Evolutionary conservation across 2,113 vertebrate species (phyloP).

Genomic region (Hystrix brachyura): DNA sequence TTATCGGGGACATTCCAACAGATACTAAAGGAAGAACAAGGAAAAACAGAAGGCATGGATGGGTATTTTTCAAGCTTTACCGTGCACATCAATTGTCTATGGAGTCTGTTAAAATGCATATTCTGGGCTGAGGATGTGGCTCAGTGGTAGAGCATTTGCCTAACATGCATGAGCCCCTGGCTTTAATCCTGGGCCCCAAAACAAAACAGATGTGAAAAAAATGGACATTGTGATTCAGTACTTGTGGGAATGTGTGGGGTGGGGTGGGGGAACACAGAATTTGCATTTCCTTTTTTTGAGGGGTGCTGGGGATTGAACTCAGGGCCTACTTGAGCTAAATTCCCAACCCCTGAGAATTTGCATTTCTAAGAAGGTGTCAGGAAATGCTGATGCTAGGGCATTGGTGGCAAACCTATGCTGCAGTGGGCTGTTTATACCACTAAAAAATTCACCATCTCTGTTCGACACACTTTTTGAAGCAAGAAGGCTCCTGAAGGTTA

Average conservation of each 20-base stretch:
- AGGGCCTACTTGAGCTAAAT: no score
- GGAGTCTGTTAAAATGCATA: conserved; percentile 20
- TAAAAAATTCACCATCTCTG: background rate
- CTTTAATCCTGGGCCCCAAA: background rate
- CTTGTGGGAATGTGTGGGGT: background rate
- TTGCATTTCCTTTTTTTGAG: background rate
- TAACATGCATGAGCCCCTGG: background rate
- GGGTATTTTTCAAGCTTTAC: conserved; percentile 54
- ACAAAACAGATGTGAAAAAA: background rate
- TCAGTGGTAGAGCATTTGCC: background rate
- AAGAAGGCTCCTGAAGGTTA: background rate
- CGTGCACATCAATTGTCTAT: background rate
- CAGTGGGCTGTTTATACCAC: background rate
- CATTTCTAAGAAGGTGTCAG: conserved; percentile 25
- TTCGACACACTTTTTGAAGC: background rate
- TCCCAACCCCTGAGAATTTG: background rate
- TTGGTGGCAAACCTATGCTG: background rate
- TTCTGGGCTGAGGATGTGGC: background rate
- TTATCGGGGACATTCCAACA: background rate
- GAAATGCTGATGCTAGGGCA: background rate
- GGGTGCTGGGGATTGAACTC: no score
- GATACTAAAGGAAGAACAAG: background rate
- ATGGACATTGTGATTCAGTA: background rate
- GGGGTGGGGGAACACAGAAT: background rate
- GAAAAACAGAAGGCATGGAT: conserved; percentile 17